Percentiles rank a stretch among this genome's conserved stretches.
Evolutionary conservation across 2,888 invertebrate species (phyloP).

Genomic region (Dromius quadrimaculatus): DNA sequence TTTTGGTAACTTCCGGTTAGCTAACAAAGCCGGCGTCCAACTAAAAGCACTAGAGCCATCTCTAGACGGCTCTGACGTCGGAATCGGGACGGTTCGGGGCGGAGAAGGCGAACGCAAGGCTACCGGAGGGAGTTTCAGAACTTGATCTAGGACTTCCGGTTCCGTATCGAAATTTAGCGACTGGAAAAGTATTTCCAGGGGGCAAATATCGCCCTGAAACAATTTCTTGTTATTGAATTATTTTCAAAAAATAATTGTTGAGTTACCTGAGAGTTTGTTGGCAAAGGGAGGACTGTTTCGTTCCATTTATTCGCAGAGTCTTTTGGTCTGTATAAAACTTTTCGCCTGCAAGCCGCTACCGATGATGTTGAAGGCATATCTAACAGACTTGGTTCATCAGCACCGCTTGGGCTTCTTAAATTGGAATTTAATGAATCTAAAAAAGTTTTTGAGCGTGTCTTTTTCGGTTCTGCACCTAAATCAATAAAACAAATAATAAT

Average conservation of each 20-base stretch:
- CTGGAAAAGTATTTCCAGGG: constrained; percentile 48
- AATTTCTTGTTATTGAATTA: not conserved
- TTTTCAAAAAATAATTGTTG: not conserved
- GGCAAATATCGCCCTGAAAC: constrained; percentile 42
- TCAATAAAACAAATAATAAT: not conserved
- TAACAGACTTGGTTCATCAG: constrained; percentile 19
- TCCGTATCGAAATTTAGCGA: constrained; percentile 45
- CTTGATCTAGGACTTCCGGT: constrained; percentile 3
- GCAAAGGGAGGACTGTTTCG: constrained; percentile 24
- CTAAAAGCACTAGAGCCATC: constrained; percentile 42
- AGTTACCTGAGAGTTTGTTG: constrained; percentile 24
- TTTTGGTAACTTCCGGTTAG: constrained; percentile 18
- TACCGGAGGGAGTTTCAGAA: constrained; percentile 20
- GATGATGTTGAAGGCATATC: constrained; percentile 42
- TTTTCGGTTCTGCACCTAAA: not conserved
- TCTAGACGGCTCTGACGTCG: constrained; percentile 37
- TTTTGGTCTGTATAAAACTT: not conserved
- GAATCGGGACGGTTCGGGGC: constrained; percentile 43
- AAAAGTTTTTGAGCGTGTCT: constrained; percentile 23
- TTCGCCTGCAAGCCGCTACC: constrained; percentile 20
- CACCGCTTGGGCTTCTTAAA: constrained; percentile 6
- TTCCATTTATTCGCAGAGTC: constrained; percentile 25
- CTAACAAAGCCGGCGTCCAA: constrained; percentile 52
- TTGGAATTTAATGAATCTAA: constrained; percentile 37
- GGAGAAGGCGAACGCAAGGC: constrained; percentile 43